Evolutionary conservation across 2,888 invertebrate genomes (phyloP).

Genomic region (Caenorhabditis becei): DNA sequence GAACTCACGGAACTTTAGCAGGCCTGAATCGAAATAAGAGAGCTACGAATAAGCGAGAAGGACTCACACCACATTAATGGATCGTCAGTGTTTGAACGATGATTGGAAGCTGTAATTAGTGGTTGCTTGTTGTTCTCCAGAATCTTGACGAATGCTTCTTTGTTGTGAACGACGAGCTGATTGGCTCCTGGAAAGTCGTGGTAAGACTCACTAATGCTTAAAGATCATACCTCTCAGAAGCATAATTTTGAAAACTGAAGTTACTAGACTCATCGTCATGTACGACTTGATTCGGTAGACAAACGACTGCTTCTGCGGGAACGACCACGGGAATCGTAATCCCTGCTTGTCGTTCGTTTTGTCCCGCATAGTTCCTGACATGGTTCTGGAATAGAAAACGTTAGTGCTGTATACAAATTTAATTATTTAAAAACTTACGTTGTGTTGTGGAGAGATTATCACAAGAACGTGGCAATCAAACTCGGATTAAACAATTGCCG

Average conservation of each 20-base stretch:
- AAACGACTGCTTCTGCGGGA: conserved; percentile 72
- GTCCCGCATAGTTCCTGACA: conserved; percentile 69
- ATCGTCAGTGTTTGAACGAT: conserved; percentile 79
- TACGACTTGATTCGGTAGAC: conserved; percentile 74
- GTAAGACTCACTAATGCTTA: too few relatives aligned
- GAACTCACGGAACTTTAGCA: conserved; percentile 72
- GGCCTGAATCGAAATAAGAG: too few relatives aligned
- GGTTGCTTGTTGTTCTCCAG: conserved; percentile 74
- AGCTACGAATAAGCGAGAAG: too few relatives aligned
- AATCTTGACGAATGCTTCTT: conserved; percentile 71
- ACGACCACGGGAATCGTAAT: conserved; percentile 79
- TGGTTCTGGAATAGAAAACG: conserved; percentile 45
- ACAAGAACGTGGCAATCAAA: conserved; percentile 22
- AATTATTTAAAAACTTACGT: too few relatives aligned
- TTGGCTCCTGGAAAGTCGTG: conserved; percentile 71
- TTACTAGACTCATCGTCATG: conserved; percentile 74
- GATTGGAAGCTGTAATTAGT: conserved; percentile 79
- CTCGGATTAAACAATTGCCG: not conserved
- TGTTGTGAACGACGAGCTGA: conserved; percentile 71
- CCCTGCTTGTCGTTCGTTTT: conserved; percentile 61
- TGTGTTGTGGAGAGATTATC: too few relatives aligned
- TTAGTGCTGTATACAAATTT: too few relatives aligned
- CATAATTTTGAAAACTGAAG: conserved; percentile 71
- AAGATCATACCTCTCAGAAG: conserved; percentile 66
- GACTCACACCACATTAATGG: conserved; percentile 80